These are phyloP conservation scores for Drosophila arawakana DNA, from an alignment of 1,140 invertebrate species.

Conservation along the genomic window DNA sequence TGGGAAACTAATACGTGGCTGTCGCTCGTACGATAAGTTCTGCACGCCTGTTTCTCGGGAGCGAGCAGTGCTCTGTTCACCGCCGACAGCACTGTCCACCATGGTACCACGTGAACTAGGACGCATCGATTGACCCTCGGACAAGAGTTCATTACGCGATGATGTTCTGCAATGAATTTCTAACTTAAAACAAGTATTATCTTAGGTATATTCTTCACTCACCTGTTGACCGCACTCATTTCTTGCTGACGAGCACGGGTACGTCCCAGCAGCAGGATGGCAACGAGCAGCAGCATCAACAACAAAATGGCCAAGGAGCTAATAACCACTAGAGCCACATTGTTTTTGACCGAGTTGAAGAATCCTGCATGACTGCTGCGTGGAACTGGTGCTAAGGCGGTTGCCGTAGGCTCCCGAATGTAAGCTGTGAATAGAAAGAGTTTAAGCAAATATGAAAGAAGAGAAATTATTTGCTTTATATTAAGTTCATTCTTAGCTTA, in stretches of 20 bases:
- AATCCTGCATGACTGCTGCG: slow-evolving; percentile 88
- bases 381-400: slow-evolving; percentile 87
- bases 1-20: slow-evolving; percentile 73
- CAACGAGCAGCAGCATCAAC: slow-evolving; percentile 87
- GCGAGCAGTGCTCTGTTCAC: slow-evolving; percentile 54
- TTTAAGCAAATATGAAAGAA: too few species aligned
- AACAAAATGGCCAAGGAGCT: slow-evolving; percentile 86
- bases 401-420: slow-evolving; percentile 87
- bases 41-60: slow-evolving; percentile 68
- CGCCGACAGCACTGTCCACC: slow-evolving; percentile 42
- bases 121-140: slow-evolving; percentile 71
- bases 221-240: slow-evolving; percentile 68
- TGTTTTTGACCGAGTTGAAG: slow-evolving; percentile 86
- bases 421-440: slow-evolving; percentile 86
- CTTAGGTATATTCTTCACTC: neutral
- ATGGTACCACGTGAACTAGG: slow-evolving; percentile 65
- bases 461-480: too few species aligned
- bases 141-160: slow-evolving; percentile 76
- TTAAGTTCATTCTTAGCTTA: too few species aligned
- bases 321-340: slow-evolving; percentile 78
- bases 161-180: slow-evolving; percentile 49
- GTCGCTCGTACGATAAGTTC: slow-evolving; percentile 74
- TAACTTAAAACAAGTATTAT: neutral
- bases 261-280: slow-evolving; percentile 87
- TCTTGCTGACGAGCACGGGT: slow-evolving; percentile 86